Conservation (phyloP, 2,888 invertebrate species). For the Smittia sp. region DNA sequence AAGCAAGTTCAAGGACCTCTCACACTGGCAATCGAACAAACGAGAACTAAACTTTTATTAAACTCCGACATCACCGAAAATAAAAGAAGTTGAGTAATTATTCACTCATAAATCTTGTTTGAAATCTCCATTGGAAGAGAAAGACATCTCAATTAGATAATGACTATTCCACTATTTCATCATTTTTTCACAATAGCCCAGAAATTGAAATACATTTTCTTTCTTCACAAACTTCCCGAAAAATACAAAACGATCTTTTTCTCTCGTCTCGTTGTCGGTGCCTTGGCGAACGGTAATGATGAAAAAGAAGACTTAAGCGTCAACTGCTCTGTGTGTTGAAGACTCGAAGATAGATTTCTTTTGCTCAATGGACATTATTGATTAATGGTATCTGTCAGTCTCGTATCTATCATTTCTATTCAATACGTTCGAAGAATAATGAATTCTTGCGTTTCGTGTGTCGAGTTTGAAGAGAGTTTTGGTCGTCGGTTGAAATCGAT, state of each 20-base stretch:
- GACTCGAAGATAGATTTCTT: slow-evolving; percentile 38
- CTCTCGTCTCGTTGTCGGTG: background rate
- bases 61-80: background rate
- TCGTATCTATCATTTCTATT: slow-evolving; percentile 36
- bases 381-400: slow-evolving; percentile 40
- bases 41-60: background rate
- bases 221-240: background rate
- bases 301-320: slow-evolving; percentile 15
- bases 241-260: slow-evolving; percentile 33
- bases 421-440: slow-evolving; percentile 38
- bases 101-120: slow-evolving; percentile 37
- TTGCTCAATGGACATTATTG: slow-evolving; percentile 41
- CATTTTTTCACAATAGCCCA: slow-evolving; percentile 36
- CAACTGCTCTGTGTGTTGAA: slow-evolving; percentile 17
- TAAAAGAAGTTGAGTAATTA: slow-evolving; percentile 33
- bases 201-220: slow-evolving; percentile 38
- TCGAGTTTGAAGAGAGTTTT: background rate
- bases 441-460: slow-evolving; percentile 20
- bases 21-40: background rate
- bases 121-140: background rate
- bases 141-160: slow-evolving; percentile 39
- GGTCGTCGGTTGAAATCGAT: slow-evolving; percentile 1
- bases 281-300: slow-evolving; percentile 28
- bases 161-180: slow-evolving; percentile 39
- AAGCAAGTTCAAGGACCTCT: slow-evolving; percentile 26